Evolutionary conservation across 2,113 vertebrate genomes (phyloP).

Genomic region (Leucopsar rothschildi): DNA sequence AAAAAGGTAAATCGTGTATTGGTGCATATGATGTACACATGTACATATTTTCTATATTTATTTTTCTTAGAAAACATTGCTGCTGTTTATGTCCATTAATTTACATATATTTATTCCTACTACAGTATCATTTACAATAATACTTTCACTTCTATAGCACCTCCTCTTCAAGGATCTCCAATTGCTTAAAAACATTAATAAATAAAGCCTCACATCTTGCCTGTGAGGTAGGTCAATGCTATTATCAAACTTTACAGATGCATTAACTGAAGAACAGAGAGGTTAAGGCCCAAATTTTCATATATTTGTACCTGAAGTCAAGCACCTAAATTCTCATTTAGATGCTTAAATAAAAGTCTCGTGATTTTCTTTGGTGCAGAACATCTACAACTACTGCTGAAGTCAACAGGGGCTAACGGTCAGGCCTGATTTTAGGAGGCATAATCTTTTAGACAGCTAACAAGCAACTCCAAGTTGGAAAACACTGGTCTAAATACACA

Average conservation of each 20-base stretch:
- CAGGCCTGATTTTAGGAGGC: slow-evolving; percentile 32
- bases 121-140: slow-evolving; percentile 41
- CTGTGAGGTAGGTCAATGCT: slow-evolving; percentile 56
- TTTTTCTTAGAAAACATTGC: slow-evolving; percentile 64
- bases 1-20: neutral
- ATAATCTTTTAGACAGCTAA: neutral
- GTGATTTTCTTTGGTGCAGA: slow-evolving; percentile 57
- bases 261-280: slow-evolving; percentile 43
- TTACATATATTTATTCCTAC: slow-evolving; percentile 42
- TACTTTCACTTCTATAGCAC: slow-evolving; percentile 53
- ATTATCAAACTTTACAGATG: slow-evolving; percentile 58
- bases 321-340: slow-evolving; percentile 55
- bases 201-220: slow-evolving; percentile 58
- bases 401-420: slow-evolving; percentile 18
- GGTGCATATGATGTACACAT: slow-evolving; percentile 33
- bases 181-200: slow-evolving; percentile 47
- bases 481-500: neutral
- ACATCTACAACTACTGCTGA: slow-evolving; percentile 49
- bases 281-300: slow-evolving; percentile 61
- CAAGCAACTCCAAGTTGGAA: neutral
- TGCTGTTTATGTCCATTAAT: slow-evolving; percentile 38
- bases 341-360: slow-evolving; percentile 53
- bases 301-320: slow-evolving; percentile 51
- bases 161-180: slow-evolving; percentile 51
- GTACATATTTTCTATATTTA: slow-evolving; percentile 42